Conservation (phyloP, 1,140 invertebrate species). For the Prorops nasuta region DNA sequence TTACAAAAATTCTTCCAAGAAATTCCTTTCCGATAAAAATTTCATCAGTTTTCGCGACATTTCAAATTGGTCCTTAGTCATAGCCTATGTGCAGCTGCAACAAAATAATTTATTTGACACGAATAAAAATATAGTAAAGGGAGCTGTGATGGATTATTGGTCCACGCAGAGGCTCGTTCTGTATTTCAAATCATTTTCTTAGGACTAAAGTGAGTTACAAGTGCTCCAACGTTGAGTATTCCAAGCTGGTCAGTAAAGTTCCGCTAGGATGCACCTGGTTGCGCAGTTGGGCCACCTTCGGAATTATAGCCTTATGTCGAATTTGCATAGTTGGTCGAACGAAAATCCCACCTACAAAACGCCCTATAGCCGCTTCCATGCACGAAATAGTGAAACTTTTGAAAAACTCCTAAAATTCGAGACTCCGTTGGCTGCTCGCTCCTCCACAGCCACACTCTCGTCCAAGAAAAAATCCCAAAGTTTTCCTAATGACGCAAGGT, state of each 20-base stretch:
- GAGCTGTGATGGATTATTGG: too few species aligned
- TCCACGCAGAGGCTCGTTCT: too few species aligned
- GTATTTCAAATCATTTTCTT: too few species aligned
- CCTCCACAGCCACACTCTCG: conserved; percentile 20
- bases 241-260: conserved; percentile 7
- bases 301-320: conserved; percentile 1
- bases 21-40: too few species aligned
- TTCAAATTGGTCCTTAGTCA: too few species aligned
- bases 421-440: too few species aligned
- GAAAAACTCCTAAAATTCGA: conserved; percentile 13
- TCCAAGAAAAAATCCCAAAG: conserved; percentile 19
- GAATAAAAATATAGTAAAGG: too few species aligned
- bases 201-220: too few species aligned
- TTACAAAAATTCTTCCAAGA: too few species aligned
- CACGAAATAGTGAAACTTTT: conserved; percentile 5
- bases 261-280: conserved; percentile 30
- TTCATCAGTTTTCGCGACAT: too few species aligned
- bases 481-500: conserved; percentile 19
- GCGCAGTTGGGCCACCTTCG: conserved; percentile 26
- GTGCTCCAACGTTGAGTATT: neutral
- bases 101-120: too few species aligned
- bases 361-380: neutral
- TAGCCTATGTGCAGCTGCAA: too few species aligned
- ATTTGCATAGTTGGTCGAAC: conserved; percentile 23
- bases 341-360: neutral